Evolutionary conservation across 2,113 vertebrate genomes (phyloP).

Genomic region (Coptodon rendalli): DNA sequence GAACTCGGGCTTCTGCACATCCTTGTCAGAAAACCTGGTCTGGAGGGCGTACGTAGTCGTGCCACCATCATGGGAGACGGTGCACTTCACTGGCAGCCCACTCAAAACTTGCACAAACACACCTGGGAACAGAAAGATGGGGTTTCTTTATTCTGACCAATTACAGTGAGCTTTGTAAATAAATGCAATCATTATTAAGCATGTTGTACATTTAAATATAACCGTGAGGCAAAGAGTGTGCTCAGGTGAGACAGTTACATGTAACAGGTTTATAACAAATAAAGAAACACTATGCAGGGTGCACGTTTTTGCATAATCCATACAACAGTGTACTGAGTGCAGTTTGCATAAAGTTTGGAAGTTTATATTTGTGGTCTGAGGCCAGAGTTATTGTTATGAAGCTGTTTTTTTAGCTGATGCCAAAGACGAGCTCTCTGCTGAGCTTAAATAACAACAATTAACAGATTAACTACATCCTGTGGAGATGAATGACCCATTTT

Average conservation of each 20-base stretch:
- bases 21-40: not conserved
- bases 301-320: not conserved
- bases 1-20: fast-evolving
- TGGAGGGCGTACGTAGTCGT: not conserved
- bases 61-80: not conserved
- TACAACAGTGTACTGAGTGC: not conserved
- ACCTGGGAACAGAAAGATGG: not conserved
- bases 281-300: not conserved
- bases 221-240: not conserved
- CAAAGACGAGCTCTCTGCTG: not conserved
- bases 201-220: not conserved
- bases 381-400: not conserved
- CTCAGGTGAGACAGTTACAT: not conserved
- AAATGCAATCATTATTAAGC: fast-evolving
- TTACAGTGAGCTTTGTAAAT: not conserved
- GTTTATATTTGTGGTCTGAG: not conserved
- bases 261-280: fast-evolving
- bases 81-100: not conserved
- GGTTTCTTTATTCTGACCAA: not conserved
- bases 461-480: not conserved
- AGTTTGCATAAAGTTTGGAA: not conserved
- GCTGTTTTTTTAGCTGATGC: not conserved
- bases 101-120: not conserved
- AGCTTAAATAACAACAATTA: fast-evolving
- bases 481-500: not conserved